A percentile compares a stretch with the other conserved stretches of the same genome.
These are phyloP conservation scores for Acanthaster planci DNA, from an alignment of 35 echinoderm and acorn worm genomes.

Conservation along the genomic window DNA sequence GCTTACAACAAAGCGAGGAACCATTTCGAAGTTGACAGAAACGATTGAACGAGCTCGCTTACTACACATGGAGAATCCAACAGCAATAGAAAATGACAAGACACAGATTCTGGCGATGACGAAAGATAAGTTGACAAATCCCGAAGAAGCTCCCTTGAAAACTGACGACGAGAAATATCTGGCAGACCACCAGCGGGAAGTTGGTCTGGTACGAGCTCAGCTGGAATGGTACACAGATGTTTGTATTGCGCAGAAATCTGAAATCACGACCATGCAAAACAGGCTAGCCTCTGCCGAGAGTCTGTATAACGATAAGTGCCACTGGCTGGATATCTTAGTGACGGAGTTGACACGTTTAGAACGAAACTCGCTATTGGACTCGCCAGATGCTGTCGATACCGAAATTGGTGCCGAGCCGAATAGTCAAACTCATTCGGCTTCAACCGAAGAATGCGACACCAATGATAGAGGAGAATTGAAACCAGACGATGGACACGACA, in stretches of 20 bases:
- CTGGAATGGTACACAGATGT: conserved; percentile 30
- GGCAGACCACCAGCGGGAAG: conserved; percentile 21
- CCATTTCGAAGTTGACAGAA: background rate
- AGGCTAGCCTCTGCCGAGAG: conserved; percentile 34
- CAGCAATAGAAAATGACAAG: background rate
- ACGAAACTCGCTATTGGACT: background rate
- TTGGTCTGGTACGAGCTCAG: conserved; percentile 34
- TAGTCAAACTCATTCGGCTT: background rate
- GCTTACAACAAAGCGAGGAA: conserved; percentile 30
- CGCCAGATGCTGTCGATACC: background rate
- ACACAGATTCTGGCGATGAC: background rate
- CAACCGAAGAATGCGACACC: conserved; percentile 23
- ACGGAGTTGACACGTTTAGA: conserved; percentile 42
- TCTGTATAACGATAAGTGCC: conserved; percentile 31
- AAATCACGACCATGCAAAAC: conserved; percentile 47
- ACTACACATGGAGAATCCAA: too few relatives aligned
- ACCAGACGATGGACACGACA: conserved; percentile 22
- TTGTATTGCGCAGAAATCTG: conserved; percentile 31
- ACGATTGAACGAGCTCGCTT: background rate
- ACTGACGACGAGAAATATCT: conserved; percentile 5
- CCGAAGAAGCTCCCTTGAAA: background rate
- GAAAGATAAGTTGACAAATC: background rate
- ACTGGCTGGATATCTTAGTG: conserved; percentile 24
- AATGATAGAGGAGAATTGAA: conserved; percentile 20
- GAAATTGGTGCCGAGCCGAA: background rate